Percentiles rank a stretch among this genome's conserved stretches.
phyloP scores from a whole-genome alignment of 2,113 vertebrate genomes.

The Campylomormyrus numenius region DNA sequence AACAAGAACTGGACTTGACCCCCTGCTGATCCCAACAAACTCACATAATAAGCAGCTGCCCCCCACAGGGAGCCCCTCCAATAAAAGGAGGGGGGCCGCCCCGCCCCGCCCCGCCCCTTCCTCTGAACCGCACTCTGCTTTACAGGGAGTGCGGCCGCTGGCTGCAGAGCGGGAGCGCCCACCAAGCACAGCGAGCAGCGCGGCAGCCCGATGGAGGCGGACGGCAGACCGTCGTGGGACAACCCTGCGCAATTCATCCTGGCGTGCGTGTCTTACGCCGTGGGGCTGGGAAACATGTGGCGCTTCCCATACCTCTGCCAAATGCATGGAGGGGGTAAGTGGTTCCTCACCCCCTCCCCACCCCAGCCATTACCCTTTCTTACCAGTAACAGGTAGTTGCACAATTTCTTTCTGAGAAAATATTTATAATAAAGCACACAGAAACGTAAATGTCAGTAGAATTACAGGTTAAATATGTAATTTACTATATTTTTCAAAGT shows the following conservation, averaged over 20 bases:
- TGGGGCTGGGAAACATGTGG: slow-evolving; percentile 93
- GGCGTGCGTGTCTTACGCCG: slow-evolving; percentile 86
- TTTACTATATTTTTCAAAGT: background rate
- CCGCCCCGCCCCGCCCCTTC: slow-evolving; percentile 7
- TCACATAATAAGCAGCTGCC: background rate
- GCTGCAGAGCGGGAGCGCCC: background rate
- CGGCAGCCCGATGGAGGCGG: slow-evolving; percentile 47
- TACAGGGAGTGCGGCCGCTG: background rate
- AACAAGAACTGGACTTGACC: background rate
- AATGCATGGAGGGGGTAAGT: slow-evolving; percentile 84
- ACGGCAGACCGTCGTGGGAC: slow-evolving; percentile 72
- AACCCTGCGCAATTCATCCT: slow-evolving; percentile 78
- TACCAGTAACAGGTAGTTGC: background rate
- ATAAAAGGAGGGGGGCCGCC: background rate
- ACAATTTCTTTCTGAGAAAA: background rate
- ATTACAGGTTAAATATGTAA: background rate
- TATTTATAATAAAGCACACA: background rate
- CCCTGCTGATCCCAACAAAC: background rate
- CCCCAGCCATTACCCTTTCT: background rate
- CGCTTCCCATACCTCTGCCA: slow-evolving; percentile 93
- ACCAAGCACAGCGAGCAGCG: background rate
- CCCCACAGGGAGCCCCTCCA: slow-evolving; percentile 18
- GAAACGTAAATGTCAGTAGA: background rate
- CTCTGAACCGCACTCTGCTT: slow-evolving; percentile 8
- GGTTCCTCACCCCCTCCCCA: background rate